Base-by-base conservation (phyloP, 2,113 vertebrate species). In the Cheirogaleus medius region DNA sequence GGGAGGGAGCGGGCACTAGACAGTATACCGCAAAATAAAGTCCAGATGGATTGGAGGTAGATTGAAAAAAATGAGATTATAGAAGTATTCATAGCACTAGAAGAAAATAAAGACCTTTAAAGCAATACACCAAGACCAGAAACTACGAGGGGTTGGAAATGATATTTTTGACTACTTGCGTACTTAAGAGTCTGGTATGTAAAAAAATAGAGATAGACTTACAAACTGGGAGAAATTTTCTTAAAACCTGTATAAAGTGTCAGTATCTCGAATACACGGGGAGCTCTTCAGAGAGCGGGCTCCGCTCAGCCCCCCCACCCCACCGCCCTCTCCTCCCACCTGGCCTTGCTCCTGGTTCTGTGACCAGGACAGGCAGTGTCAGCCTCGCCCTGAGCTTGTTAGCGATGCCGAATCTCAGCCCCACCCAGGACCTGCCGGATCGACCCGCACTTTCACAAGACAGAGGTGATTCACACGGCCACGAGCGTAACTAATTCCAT, bases 371-470 rank as follows among this genome's bases (percentile, higher is more conserved):
- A 8, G 5, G 63, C 58, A 66, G 56, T 3, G 18, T 1, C 17
- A 18, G 56, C 93, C 58, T 92, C 64, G 6, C 78, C 49, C 49
- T 8, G 60, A 27, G n/a, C 47, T 11, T 47, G 32, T 29, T 21
- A 58, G 66, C 56, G 93, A 69, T 6, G 11, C 52, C 20, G 60
- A 44, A 14, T 54, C 87, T 37, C 34, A 20, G 87, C 97, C 84
- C 21, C 94, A 87, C 90, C 83, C 87, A 39, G 56, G 54, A 39
- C 54, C 81, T 86, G 47, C 73, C 85, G 90, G 80, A 44, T 90
- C 90, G 90, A 85, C 60, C 71, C 37, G 29, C 21, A 0, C 90
- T 92, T 97, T 63, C 95, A 66, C 87, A 90, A 97, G 91, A 71
- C 27, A 29, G 37, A 56, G 90, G 78, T 20, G 42, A 34, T 32